Percentiles rank a stretch among this genome's conserved stretches.
Conservation (phyloP, 2,113 vertebrate species). For the Bubo bubo region DNA sequence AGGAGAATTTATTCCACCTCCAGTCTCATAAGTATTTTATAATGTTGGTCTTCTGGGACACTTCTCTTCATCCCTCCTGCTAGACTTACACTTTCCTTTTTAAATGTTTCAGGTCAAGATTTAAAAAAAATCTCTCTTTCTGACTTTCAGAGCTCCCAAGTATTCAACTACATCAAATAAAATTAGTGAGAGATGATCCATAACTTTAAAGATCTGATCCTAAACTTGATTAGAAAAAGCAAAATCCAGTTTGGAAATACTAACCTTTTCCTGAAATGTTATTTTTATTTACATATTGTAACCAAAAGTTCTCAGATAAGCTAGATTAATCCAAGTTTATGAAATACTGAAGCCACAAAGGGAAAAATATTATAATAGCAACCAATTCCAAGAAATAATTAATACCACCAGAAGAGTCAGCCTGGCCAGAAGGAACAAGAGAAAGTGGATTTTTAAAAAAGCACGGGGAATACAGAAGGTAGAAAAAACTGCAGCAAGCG, state of each 20-base stretch:
- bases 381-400: not conserved
- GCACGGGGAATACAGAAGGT: not conserved
- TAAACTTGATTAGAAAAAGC: not conserved
- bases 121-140: not conserved
- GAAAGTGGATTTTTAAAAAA: not conserved
- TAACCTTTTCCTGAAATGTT: slow-evolving; percentile 3
- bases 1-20: rapidly evolving
- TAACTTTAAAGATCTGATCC: not conserved
- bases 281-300: slow-evolving; percentile 31
- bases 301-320: not conserved
- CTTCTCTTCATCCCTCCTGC: not conserved
- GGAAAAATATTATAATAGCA: not conserved
- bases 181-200: not conserved
- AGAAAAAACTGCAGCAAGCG: not conserved
- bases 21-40: not conserved
- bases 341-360: not conserved
- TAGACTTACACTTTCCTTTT: not conserved
- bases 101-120: not conserved
- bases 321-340: slow-evolving; percentile 9
- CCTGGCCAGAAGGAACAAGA: not conserved
- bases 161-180: not conserved
- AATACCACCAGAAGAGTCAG: not conserved
- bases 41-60: not conserved
- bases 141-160: not conserved
- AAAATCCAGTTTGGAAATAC: not conserved